Conservation (phyloP, 2,113 vertebrate species). For the Paralichthys olivaceus region DNA sequence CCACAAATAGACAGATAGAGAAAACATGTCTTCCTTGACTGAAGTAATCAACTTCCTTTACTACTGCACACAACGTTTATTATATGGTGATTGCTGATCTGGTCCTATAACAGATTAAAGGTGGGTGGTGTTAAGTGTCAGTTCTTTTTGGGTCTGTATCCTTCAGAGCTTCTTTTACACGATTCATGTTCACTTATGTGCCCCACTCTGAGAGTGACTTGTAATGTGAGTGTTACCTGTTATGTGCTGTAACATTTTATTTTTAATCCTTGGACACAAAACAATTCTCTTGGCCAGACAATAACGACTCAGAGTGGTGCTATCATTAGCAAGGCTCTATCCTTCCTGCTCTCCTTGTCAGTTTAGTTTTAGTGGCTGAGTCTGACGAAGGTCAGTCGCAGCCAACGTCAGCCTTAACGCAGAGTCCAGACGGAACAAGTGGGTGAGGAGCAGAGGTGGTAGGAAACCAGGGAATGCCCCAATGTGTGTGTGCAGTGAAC, state of each 20-base stretch:
- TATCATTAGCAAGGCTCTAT: neutral
- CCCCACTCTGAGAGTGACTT: neutral
- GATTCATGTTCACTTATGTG: too few relatives aligned
- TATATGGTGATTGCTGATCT: too few relatives aligned
- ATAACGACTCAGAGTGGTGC: neutral
- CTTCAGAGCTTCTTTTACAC: too few relatives aligned
- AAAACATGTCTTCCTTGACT: too few relatives aligned
- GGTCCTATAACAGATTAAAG: too few relatives aligned
- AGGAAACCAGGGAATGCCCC: neutral
- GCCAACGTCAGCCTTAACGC: neutral
- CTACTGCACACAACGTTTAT: too few relatives aligned
- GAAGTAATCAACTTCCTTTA: too few relatives aligned
- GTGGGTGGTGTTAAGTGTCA: too few relatives aligned
- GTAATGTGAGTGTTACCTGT: neutral
- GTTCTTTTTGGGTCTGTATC: too few relatives aligned
- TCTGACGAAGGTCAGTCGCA: neutral
- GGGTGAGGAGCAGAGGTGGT: neutral
- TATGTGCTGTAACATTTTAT: neutral
- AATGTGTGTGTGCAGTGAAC: neutral
- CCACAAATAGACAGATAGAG: too few relatives aligned
- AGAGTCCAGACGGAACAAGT: neutral
- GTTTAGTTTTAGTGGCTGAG: neutral
- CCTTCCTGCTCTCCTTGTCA: neutral
- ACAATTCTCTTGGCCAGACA: neutral
- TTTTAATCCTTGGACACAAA: neutral